Base-by-base conservation (phyloP, 2,888 invertebrate genomes). In the Aproaerema taeniolella region DNA sequence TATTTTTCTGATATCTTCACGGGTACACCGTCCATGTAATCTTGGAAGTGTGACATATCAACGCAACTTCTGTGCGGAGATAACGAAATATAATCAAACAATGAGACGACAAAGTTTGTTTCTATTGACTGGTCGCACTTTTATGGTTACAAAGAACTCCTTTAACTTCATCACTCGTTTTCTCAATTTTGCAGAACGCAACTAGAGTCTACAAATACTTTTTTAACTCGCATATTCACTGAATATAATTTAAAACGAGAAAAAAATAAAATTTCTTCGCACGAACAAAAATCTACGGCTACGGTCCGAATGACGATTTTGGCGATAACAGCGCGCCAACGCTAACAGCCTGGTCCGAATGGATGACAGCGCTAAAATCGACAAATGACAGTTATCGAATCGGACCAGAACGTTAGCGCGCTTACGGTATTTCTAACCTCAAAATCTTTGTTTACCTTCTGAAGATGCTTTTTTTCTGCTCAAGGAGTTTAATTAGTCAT, bases 1-100 rank as follows among this genome's bases (percentile, higher is more conserved):
- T 93, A 96, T 59, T 91, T 92, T 76, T 96, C 95, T 33, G 94
- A 92, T 75, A 96, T 95, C 88, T 95, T 95, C 44, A 96, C 95
- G 61, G 93, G 92, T 55, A 96, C 92, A 53, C 92, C 93, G 78
- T 95, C 95, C 91, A 94, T 92, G 63, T 89, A 92, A 64, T 90
- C 88, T 20, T 74, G 73, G 51, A 81, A 83, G 69, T 82, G 85
- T 69, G 83, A 83, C 86, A 86, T 86, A 74, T 72, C 82, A 74
- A 68, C 54, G 50, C 49, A 53, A 52, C 62, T 49, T 50, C 52
- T 48, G 42, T 45, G 49, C 50, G 48, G 42, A 62, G 62, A 66
- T 67, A 73, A 55, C 46, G 53, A 61, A 59, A 61, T 32, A 62
- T 52, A 61, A 61, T 61, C 65, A 78, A 72, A 77, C 74, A 79